These are phyloP conservation scores for Bombus superbus DNA, from an alignment of 1,140 invertebrate genomes.

Conservation along the genomic window DNA sequence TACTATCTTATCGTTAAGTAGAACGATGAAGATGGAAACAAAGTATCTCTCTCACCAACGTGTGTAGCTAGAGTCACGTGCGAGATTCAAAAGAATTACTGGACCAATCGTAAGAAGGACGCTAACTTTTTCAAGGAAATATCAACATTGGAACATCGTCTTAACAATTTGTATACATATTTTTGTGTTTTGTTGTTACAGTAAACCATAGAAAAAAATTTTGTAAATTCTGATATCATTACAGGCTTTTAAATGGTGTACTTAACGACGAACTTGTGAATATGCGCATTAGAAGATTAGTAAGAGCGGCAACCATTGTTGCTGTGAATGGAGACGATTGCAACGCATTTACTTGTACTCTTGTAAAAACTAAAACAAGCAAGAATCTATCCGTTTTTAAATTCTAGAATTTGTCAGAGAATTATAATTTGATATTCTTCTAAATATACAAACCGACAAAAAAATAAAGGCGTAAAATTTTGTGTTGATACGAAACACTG, in stretches of 20 bases:
- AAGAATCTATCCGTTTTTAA: slow-evolving; percentile 10
- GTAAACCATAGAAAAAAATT: slow-evolving; percentile 26
- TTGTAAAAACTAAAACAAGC: slow-evolving; percentile 47
- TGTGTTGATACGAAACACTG: background rate
- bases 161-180: slow-evolving; percentile 77
- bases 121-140: slow-evolving; percentile 67
- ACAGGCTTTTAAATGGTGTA: slow-evolving; percentile 75
- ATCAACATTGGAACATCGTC: slow-evolving; percentile 76
- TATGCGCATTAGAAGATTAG: slow-evolving; percentile 71
- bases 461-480: background rate
- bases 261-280: slow-evolving; percentile 68
- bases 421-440: background rate
- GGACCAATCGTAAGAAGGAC: slow-evolving; percentile 70
- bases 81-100: slow-evolving; percentile 78
- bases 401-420: background rate
- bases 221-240: slow-evolving; percentile 32
- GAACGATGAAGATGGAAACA: slow-evolving; percentile 8
- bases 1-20: background rate
- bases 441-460: background rate
- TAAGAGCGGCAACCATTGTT: slow-evolving; percentile 76
- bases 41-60: slow-evolving; percentile 66
- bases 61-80: slow-evolving; percentile 79
- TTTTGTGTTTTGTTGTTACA: slow-evolving; percentile 55
- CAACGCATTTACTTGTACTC: slow-evolving; percentile 69
- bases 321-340: slow-evolving; percentile 70